Percentiles rank a stretch among this genome's conserved stretches.
phyloP scores from a whole-genome alignment of 2,888 invertebrate species.

The Metalampra italica region DNA sequence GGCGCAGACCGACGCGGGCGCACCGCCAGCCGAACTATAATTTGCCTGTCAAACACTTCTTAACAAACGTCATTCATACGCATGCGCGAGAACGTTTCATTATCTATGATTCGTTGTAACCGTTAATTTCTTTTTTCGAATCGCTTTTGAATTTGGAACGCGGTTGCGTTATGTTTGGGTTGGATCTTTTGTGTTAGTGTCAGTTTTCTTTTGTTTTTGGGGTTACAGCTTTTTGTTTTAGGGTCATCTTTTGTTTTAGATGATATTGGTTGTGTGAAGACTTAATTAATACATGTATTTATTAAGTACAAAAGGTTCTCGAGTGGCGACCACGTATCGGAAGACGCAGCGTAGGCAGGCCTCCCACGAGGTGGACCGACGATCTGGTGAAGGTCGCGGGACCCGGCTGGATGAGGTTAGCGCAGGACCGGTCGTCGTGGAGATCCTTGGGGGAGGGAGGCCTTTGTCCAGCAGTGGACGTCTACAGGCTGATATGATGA shows the following conservation, averaged over 20 bases:
- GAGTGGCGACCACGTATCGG: no score
- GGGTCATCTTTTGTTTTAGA: not conserved
- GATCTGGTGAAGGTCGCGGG: no score
- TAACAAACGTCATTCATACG: conserved; percentile 61
- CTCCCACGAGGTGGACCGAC: no score
- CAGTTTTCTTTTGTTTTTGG: conserved; percentile 3
- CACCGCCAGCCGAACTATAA: conserved; percentile 41
- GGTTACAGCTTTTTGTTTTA: not conserved
- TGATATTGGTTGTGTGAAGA: not conserved
- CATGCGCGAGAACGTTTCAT: conserved; percentile 48
- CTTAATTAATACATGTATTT: no score
- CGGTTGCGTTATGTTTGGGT: not conserved
- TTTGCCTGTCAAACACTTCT: conserved; percentile 70
- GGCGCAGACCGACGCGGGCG: conserved; percentile 20
- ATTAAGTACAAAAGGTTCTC: no score
- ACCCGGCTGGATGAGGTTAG: no score
- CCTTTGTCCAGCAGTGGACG: no score
- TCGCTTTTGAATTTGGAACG: conserved; percentile 5
- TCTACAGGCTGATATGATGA: no score
- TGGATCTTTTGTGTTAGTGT: conserved; percentile 1
- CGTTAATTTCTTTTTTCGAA: conserved; percentile 40
- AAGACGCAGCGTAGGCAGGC: no score
- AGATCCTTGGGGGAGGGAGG: no score
- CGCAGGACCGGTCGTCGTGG: no score
- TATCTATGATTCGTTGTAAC: conserved; percentile 51